Conservation (phyloP, 2,797 vertebrate species). For the Hozukius guyotensis region DNA sequence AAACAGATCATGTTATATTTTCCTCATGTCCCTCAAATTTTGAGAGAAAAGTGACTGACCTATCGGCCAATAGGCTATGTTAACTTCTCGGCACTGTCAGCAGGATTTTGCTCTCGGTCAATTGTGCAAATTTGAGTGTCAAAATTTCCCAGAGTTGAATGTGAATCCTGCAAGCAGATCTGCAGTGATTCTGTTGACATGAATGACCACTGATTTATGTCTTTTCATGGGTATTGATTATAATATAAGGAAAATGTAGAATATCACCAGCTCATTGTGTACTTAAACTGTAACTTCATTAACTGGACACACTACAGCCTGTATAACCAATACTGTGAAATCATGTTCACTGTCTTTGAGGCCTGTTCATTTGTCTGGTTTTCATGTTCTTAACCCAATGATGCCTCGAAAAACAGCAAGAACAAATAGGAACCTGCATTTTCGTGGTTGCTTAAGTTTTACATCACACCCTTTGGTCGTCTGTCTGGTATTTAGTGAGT, state of each 20-base stretch:
- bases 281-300: conserved; percentile 11
- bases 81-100: neutral
- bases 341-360: conserved; percentile 38
- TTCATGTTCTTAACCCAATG: neutral
- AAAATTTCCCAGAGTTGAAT: neutral
- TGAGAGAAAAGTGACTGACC: neutral
- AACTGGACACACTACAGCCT: conserved; percentile 51
- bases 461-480: conserved; percentile 35
- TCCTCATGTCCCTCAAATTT: neutral
- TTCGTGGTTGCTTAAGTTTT: conserved; percentile 42
- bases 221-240: conserved; percentile 24
- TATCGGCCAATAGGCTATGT: too few species aligned
- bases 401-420: conserved; percentile 12
- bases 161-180: neutral
- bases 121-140: neutral
- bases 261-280: conserved; percentile 16
- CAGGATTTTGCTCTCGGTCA: neutral
- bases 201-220: neutral
- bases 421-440: conserved; percentile 12
- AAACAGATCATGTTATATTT: neutral
- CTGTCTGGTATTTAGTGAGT: conserved; percentile 66
- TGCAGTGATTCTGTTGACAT: neutral
- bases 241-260: neutral
- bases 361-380: conserved; percentile 10
- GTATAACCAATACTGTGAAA: conserved; percentile 73